phyloP scores from a whole-genome alignment of 2,888 invertebrate species.

The Deilephila porcellus region DNA sequence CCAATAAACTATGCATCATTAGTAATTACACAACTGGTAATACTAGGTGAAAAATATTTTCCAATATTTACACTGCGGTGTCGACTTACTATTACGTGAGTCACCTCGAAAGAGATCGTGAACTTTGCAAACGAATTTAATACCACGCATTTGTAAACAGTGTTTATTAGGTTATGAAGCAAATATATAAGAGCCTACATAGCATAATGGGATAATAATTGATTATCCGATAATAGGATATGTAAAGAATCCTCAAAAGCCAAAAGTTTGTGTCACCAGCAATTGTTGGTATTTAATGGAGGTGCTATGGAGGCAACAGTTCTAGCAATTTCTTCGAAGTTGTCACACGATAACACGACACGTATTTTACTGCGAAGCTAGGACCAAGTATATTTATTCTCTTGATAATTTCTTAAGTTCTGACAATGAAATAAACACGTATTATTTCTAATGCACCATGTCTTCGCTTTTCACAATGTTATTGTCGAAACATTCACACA shows the following conservation, averaged over 20 bases:
- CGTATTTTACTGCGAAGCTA: too few relatives aligned
- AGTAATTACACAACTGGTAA: slow-evolving; percentile 10
- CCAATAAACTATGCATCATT: slow-evolving; percentile 8
- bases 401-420: not conserved
- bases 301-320: too few relatives aligned
- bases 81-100: slow-evolving; percentile 13
- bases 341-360: too few relatives aligned
- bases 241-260: too few relatives aligned
- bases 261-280: too few relatives aligned
- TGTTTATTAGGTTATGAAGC: too few relatives aligned
- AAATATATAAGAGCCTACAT: too few relatives aligned
- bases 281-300: too few relatives aligned
- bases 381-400: too few relatives aligned
- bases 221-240: too few relatives aligned
- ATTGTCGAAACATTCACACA: not conserved
- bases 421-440: not conserved
- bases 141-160: not conserved
- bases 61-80: slow-evolving; percentile 3
- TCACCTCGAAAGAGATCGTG: not conserved
- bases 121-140: not conserved
- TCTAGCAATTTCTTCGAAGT: too few relatives aligned
- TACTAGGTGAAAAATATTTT: not conserved
- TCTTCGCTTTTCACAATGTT: not conserved
- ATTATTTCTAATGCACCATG: not conserved
- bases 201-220: too few relatives aligned